Percentiles rank a stretch among this genome's conserved stretches.
These are phyloP conservation scores for Diogma glabrata DNA, from an alignment of 2,888 invertebrate species.

Conservation along the genomic window DNA sequence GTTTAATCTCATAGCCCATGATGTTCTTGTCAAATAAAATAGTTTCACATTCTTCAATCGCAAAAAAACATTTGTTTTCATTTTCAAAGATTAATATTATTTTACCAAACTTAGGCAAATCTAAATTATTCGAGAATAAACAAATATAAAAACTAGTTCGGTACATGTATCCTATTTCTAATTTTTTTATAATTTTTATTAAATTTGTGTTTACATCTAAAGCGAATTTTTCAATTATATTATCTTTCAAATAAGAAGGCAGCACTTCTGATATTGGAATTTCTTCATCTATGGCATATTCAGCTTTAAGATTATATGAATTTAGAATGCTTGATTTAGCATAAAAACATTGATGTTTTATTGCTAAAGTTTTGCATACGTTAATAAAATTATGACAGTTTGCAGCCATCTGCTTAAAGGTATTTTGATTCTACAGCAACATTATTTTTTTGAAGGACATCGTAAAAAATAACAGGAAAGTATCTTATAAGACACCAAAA, in stretches of 20 bases:
- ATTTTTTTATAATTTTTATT: not conserved
- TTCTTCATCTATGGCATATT: not conserved
- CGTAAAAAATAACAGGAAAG: too few relatives aligned
- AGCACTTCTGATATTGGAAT: not conserved
- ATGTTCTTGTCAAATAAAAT: too few relatives aligned
- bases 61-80: too few relatives aligned
- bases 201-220: not conserved
- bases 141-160: not conserved
- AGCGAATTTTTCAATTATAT: too few relatives aligned
- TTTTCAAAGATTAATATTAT: too few relatives aligned
- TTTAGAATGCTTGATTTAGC: not conserved
- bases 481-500: not conserved
- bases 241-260: not conserved
- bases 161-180: not conserved
- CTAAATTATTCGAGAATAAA: not conserved
- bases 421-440: not conserved
- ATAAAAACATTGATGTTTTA: constrained; percentile 3
- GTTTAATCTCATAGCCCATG: too few relatives aligned
- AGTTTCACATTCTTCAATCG: too few relatives aligned
- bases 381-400: constrained; percentile 2
- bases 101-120: not conserved
- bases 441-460: too few relatives aligned
- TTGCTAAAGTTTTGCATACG: not conserved
- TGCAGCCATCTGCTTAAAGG: constrained; percentile 1
- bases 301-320: not conserved